Evolutionary conservation across 2,797 vertebrate species (phyloP).

Genomic region (Danio choprae): DNA sequence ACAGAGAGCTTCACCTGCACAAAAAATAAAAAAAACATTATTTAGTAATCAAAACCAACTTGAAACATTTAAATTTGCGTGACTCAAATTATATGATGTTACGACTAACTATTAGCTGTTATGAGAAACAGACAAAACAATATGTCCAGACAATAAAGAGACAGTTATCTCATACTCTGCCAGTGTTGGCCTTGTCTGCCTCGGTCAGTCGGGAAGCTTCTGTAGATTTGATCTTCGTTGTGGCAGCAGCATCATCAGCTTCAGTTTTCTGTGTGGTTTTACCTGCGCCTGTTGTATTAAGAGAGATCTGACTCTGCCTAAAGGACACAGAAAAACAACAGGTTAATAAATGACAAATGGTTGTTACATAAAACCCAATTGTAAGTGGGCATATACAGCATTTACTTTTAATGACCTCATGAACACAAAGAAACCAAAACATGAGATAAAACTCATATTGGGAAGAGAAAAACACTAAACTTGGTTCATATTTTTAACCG

Average conservation of each 20-base stretch:
- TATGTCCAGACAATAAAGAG: background rate
- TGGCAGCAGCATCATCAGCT: constrained; percentile 39
- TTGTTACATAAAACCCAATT: background rate
- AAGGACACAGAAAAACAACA: background rate
- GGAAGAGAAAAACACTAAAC: too few relatives aligned
- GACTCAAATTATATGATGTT: background rate
- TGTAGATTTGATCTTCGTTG: constrained; percentile 64
- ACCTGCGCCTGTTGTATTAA: constrained; percentile 48
- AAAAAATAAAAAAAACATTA: background rate
- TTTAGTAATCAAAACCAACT: background rate
- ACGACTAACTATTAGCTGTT: background rate
- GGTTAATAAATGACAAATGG: background rate
- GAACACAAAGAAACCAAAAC: too few relatives aligned
- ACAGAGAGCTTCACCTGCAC: constrained; percentile 89
- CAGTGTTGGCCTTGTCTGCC: constrained; percentile 91
- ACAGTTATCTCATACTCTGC: constrained; percentile 76
- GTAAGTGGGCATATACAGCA: background rate
- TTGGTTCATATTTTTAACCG: too few relatives aligned
- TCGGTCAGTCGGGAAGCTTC: constrained; percentile 86
- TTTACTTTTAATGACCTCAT: too few relatives aligned
- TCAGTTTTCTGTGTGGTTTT: constrained; percentile 66
- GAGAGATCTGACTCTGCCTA: constrained; percentile 49
- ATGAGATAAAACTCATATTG: too few relatives aligned
- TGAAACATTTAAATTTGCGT: background rate
- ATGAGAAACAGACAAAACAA: constrained; percentile 1